These are phyloP conservation scores for Clistopyga incitator DNA, from an alignment of 2,888 invertebrate species.

Conservation along the genomic window DNA sequence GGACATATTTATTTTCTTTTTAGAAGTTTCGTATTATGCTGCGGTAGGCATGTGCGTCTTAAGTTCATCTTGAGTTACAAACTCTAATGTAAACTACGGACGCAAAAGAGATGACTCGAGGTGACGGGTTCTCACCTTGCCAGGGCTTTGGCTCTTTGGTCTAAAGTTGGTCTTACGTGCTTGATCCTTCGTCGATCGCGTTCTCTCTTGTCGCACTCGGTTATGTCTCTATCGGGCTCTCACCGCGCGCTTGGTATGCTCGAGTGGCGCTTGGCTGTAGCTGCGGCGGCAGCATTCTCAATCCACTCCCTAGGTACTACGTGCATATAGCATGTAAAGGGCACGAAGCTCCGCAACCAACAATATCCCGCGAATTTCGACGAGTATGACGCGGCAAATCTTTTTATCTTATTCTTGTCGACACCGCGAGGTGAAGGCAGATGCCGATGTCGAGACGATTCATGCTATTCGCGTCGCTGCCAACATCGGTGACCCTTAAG, in stretches of 20 bases:
- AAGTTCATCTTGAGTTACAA: background rate
- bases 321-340: constrained; percentile 22
- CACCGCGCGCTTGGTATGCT: constrained; percentile 18
- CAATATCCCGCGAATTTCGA: constrained; percentile 67
- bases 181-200: constrained; percentile 4
- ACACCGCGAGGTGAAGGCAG: constrained; percentile 49
- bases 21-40: background rate
- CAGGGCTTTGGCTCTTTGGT: constrained; percentile 5
- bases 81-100: background rate
- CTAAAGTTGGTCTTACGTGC: constrained; percentile 4
- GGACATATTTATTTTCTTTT: background rate
- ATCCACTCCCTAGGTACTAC: constrained; percentile 16
- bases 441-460: constrained; percentile 47
- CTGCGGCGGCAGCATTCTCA: constrained; percentile 32
- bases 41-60: background rate
- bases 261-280: constrained; percentile 50
- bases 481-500: constrained; percentile 65
- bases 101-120: background rate
- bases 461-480: constrained; percentile 61
- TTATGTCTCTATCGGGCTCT: constrained; percentile 22
- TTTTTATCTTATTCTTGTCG: constrained; percentile 70
- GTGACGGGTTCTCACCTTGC: constrained; percentile 12
- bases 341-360: constrained; percentile 44
- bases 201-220: constrained; percentile 3
- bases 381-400: constrained; percentile 70